These are phyloP conservation scores for Eucidaris tribuloides DNA, from an alignment of 35 echinoderm and acorn worm genomes.

Conservation along the genomic window DNA sequence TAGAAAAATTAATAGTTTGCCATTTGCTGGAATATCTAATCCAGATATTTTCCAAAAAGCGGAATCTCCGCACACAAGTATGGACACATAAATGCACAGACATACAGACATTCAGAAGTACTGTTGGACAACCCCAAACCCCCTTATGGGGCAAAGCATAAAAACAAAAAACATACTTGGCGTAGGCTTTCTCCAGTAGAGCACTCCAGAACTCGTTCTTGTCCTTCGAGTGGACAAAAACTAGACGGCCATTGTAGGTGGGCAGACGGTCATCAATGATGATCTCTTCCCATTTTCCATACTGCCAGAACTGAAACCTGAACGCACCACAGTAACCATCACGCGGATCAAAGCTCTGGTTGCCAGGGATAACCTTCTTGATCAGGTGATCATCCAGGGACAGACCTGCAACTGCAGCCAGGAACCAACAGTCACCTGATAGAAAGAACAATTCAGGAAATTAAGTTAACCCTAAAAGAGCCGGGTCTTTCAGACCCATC, in stretches of 20 bases:
- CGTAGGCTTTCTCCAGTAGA: slow-evolving; percentile 94
- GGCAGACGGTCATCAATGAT: slow-evolving; percentile 82
- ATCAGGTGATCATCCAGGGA: slow-evolving; percentile 90
- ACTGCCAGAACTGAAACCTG: slow-evolving; percentile 94
- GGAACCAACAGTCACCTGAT: slow-evolving; percentile 97
- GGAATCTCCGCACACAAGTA: too few species aligned
- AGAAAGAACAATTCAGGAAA: neutral
- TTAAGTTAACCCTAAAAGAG: neutral
- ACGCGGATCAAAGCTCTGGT: slow-evolving; percentile 53
- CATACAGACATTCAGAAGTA: too few species aligned
- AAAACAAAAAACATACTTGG: slow-evolving; percentile 95
- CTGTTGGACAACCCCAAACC: too few species aligned
- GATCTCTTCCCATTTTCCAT: slow-evolving; percentile 76
- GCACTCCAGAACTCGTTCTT: slow-evolving; percentile 99
- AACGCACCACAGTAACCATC: slow-evolving; percentile 80
- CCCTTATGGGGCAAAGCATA: too few species aligned
- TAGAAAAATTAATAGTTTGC: too few species aligned
- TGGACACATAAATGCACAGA: too few species aligned
- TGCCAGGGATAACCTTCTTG: slow-evolving; percentile 63
- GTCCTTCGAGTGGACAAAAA: slow-evolving; percentile 94
- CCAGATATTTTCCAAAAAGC: too few species aligned
- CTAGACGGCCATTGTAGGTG: slow-evolving; percentile 79
- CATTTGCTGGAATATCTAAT: too few species aligned
- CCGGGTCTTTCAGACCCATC: too few species aligned
- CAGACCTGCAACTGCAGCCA: slow-evolving; percentile 81